These are phyloP conservation scores for Geotria australis DNA, from an alignment of 2,797 vertebrate genomes.

Conservation along the genomic window DNA sequence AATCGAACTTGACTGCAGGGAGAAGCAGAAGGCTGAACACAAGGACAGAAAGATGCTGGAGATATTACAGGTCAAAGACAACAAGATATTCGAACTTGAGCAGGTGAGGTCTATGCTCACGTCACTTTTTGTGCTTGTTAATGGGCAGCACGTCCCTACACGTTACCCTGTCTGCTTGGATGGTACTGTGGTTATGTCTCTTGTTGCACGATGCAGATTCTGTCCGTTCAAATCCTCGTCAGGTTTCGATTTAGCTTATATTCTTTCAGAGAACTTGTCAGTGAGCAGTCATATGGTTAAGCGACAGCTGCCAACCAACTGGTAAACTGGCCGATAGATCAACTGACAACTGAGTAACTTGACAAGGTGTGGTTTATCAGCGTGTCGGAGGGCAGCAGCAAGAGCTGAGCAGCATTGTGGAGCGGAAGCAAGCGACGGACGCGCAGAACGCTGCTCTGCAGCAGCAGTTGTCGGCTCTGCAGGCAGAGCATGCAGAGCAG, in stretches of 20 bases:
- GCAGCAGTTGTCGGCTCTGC: conserved; percentile 32
- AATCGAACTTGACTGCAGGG: conserved; percentile 17
- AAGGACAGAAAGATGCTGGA: conserved; percentile 64
- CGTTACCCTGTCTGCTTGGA: too few species aligned
- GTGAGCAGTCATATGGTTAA: too few species aligned
- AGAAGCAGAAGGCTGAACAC: conserved; percentile 57
- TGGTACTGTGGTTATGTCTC: too few species aligned
- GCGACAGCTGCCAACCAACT: too few species aligned
- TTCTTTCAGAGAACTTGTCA: too few species aligned
- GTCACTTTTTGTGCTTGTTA: neutral
- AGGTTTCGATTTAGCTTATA: too few species aligned
- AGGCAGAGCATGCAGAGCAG: conserved; percentile 34
- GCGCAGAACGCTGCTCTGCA: conserved; percentile 28
- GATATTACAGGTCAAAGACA: conserved; percentile 59
- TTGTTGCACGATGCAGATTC: too few species aligned
- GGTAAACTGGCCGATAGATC: too few species aligned
- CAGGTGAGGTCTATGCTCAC: conserved; percentile 14
- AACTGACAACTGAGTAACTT: too few species aligned
- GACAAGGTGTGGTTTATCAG: conserved; percentile 8
- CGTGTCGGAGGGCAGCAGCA: conserved; percentile 24
- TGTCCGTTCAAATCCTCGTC: too few species aligned
- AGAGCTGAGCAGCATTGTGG: conserved; percentile 30
- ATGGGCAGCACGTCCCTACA: too few species aligned
- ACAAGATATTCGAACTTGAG: conserved; percentile 38
- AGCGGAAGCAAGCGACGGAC: conserved; percentile 18